These are phyloP conservation scores for Lepeophtheirus nordmannii DNA, from an alignment of 2,888 invertebrate genomes.

Conservation along the genomic window DNA sequence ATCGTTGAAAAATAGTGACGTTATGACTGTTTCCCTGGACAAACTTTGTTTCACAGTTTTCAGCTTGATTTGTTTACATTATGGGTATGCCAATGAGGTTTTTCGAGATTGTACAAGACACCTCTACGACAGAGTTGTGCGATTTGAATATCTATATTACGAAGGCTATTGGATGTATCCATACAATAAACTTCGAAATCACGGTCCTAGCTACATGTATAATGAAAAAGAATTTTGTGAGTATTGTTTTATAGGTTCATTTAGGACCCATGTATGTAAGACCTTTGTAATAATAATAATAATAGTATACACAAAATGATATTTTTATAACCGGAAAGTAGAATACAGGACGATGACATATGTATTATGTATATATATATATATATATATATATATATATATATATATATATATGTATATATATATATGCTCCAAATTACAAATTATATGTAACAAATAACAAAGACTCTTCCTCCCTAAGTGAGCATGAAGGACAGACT, in stretches of 20 bases:
- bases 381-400: too few relatives aligned
- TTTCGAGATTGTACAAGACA: slow-evolving; percentile 21
- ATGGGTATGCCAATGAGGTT: slow-evolving; percentile 5
- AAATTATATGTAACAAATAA: too few relatives aligned
- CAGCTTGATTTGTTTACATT: background rate
- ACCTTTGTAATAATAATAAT: too few relatives aligned
- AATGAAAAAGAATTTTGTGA: slow-evolving; percentile 23
- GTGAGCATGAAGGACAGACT: background rate
- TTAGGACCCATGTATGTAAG: too few relatives aligned
- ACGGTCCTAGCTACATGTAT: slow-evolving; percentile 21
- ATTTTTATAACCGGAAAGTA: too few relatives aligned
- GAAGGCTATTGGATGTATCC: slow-evolving; percentile 25
- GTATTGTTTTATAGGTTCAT: background rate
- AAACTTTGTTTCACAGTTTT: background rate
- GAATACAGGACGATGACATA: too few relatives aligned
- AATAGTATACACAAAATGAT: too few relatives aligned
- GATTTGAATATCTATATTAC: slow-evolving; percentile 22
- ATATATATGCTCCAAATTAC: too few relatives aligned
- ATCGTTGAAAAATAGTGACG: background rate
- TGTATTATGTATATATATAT: too few relatives aligned
- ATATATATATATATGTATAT: too few relatives aligned
- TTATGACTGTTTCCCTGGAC: background rate
- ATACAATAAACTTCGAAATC: slow-evolving; percentile 21
- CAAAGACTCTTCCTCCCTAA: too few relatives aligned
- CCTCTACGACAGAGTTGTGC: slow-evolving; percentile 20